Conservation (phyloP, 1,140 invertebrate species). For the Drosophila sechellia region DNA sequence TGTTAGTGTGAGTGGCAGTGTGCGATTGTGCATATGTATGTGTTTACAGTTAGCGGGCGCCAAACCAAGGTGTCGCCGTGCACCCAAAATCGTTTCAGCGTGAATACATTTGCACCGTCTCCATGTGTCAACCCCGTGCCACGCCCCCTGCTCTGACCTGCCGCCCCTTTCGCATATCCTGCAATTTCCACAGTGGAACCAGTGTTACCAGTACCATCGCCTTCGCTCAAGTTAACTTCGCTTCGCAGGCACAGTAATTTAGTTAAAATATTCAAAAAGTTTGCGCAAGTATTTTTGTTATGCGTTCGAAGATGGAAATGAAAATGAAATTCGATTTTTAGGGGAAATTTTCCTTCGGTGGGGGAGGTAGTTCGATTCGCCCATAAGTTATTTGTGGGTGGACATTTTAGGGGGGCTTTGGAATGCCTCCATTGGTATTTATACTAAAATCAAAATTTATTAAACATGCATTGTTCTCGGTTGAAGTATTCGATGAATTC, state of each 20-base stretch:
- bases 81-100: slow-evolving; percentile 80
- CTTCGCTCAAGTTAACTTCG: slow-evolving; percentile 17
- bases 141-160: not conserved
- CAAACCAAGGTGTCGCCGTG: slow-evolving; percentile 81
- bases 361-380: slow-evolving; percentile 13
- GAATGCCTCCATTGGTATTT: slow-evolving; percentile 34
- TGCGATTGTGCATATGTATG: slow-evolving; percentile 57
- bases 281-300: slow-evolving; percentile 32
- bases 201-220: slow-evolving; percentile 28
- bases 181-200: slow-evolving; percentile 42
- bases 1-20: slow-evolving; percentile 32
- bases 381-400: slow-evolving; percentile 31
- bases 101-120: slow-evolving; percentile 74
- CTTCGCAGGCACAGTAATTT: slow-evolving; percentile 34
- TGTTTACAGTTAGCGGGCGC: slow-evolving; percentile 81
- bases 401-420: not conserved
- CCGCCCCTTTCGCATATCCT: slow-evolving; percentile 14
- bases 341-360: not conserved
- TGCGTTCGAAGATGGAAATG: slow-evolving; percentile 25
- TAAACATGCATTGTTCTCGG: slow-evolving; percentile 21
- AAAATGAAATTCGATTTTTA: slow-evolving; percentile 44
- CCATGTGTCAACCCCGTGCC: slow-evolving; percentile 29
- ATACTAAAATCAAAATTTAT: slow-evolving; percentile 27
- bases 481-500: slow-evolving; percentile 14
- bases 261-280: slow-evolving; percentile 52